Evolutionary conservation across 2,888 invertebrate species (phyloP), one percentile per base, ranked within the genome.

Genomic region (Sturmia bella): DNA sequence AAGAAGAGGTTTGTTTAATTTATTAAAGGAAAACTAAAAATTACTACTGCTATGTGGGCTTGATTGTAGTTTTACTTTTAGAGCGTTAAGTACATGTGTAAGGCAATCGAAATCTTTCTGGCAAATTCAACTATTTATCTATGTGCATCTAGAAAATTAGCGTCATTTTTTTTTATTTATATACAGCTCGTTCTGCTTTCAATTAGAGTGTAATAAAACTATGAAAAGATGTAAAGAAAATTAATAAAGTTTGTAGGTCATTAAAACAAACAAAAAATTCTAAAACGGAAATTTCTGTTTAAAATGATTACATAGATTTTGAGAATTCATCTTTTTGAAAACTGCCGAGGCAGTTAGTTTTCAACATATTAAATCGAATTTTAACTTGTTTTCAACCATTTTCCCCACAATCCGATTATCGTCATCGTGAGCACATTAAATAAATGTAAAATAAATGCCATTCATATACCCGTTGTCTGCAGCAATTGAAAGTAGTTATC

Each of bases 81-180:
- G 82, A 82, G 82, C 82, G 82, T 82, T 82, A 82, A 78, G 61
- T 74, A 78, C 73, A 78, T 64, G 69, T 69, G 57, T 52, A 52
- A 52, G 57, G 48, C 66, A 57, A 32, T 73, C 63, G 54, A 41
- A 57, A 72, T 72, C 72, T 52, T 41, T 50, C 27, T 61, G 32
- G 39, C 32, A 63, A 69, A 76, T 69, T 59, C 50, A 41, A 57
- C 24, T 56, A 37, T 56, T 27, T 19, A 21, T 66, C 7, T 50
- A 15, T 57, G 17, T 63, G 43, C 41, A 73, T 63, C 37, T 54
- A 50, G 37, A 54, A 54, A 56, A 11, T 39, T 56, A 63, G 52
- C 52, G 61, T 61, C 21, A 54, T 54, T 61, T 41, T 1, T 52
- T 43, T 50, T 37, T 21, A 7, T 52, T 43, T 50, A 21, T 21